Base-by-base conservation (phyloP, 2,797 vertebrate genomes). In the Schizothorax lantsangensis region DNA sequence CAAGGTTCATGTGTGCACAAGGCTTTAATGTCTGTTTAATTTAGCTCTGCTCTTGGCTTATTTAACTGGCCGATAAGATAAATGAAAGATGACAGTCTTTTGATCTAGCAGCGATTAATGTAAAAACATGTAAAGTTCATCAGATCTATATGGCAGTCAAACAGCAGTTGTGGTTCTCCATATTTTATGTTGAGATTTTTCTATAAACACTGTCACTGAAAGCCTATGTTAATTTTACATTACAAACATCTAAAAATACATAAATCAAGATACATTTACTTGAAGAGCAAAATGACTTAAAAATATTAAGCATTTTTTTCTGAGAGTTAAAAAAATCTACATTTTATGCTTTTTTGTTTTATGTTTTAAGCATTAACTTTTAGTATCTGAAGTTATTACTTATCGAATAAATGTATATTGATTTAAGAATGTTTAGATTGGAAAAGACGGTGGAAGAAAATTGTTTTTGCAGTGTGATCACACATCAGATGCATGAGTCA, bases 1-100 rank as follows among this genome's bases (percentile, higher is more conserved):
- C 71, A 49, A 64, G 19, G 72, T 77, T 23, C 71, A 47, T 49
- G 83, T 75, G 54, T 66, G 43, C 72, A 26, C 30, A 47, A 77
- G 26, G 40, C 19, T 74, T 73, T 36, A 36, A n/a, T 62, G 69
- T 66, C 43, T 45, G 10, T 11, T 45, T 45, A 45, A 45, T 11
- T 45, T 62, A 36, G 21, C 59, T 77, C 40, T 52, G 19, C 45
- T 38, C n/a, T 3, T 62, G 36, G 21, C 6, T 69, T 52, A 10
- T 49, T 80, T 43, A 79, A 17, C 33, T 40, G 30, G 10, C 40
- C 3, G n/a, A 47, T 57, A 30, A 45, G 30, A 30, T 30, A 30
- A 30, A 30, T 30, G 30, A 30, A 30, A 30, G 23, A 7, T 15
- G 14, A 54, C 30, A 54, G 36, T 45, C 23, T 26, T 75, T 77